Base-by-base conservation (phyloP, 2,888 invertebrate species). In the Caenorhabditis sp. region DNA sequence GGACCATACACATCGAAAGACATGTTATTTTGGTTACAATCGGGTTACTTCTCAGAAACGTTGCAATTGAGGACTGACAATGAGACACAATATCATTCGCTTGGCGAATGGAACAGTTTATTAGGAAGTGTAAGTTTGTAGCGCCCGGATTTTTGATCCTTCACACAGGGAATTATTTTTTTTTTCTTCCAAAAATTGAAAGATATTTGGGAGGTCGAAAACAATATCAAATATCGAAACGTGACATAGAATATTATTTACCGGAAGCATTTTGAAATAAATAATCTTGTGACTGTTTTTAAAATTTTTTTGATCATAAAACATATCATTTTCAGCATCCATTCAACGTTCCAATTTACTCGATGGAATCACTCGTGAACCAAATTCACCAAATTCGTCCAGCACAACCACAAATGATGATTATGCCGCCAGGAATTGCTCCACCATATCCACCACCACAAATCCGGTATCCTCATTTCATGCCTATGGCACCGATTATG, bases 11-110 rank as follows among this genome's bases (percentile, higher is more conserved):
- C 92, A 2, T 93, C 93, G 23, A 90, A 92, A 69, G 93, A 95
- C 90, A 97, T 97, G 96, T 91, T 93, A 49, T 92, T 93, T 68
- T 95, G 95, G 94, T 91, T 92, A 0, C 91, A 92, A 69, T 93
- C 93, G 76, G 94, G 94, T 1, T 92, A 93, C 86, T 96, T 95
- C 88, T 93, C 93, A 88, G 87, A 88, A 57, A 89, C 89, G 0
- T 94, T 95, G 1, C 94, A 93, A 92, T 94, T 95, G 0, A 91
- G 95, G 68, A 94, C 94, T 89, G 91, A 91, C 81, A 92, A 92
- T 43, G 92, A 92, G 58, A 90, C 91, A 62, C 91, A 92, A n/a
- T 80, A 62, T 55, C 73, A 77, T 53, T 36, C 76, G 12, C 65
- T 80, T 5, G 79, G 79, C 1, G 77, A 79, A 21, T 79, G 77